Evolutionary conservation across 37 sponge, comb jelly and placozoan genomes (phyloP).

Genomic region (Mnemiopsis leidyi): DNA sequence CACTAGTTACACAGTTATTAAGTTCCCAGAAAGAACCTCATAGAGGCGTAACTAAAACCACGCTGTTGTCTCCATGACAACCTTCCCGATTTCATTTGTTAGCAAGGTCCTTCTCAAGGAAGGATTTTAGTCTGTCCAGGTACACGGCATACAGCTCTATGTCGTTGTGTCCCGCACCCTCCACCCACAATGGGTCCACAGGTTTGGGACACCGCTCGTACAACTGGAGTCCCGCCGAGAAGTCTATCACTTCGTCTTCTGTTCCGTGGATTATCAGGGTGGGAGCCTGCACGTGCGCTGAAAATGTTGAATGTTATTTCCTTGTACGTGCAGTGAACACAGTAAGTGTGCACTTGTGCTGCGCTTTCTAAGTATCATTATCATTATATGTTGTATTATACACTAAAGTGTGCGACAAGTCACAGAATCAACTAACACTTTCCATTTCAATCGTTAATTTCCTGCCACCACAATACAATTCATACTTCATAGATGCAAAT

Average conservation of each 20-base stretch:
- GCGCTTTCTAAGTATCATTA: too few relatives aligned
- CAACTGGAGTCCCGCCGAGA: conserved; percentile 91
- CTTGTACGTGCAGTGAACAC: too few relatives aligned
- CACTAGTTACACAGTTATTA: too few relatives aligned
- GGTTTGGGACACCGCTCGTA: conserved; percentile 89
- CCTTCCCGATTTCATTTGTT: not conserved
- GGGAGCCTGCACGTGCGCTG: conserved; percentile 74
- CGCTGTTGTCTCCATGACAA: not conserved
- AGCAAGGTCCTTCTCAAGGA: conserved; percentile 80
- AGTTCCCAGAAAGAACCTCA: too few relatives aligned
- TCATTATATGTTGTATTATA: too few relatives aligned
- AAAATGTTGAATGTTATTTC: not conserved
- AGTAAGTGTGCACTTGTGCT: too few relatives aligned
- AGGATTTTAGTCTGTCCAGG: conserved; percentile 86
- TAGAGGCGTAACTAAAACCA: not conserved
- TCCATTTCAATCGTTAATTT: too few relatives aligned
- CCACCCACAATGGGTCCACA: conserved; percentile 98
- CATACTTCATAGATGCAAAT: too few relatives aligned
- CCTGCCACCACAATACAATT: too few relatives aligned
- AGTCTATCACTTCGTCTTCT: conserved; percentile 99
- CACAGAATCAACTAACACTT: too few relatives aligned
- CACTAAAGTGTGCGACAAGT: too few relatives aligned
- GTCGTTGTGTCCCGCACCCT: conserved; percentile 99
- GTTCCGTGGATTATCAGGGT: conserved; percentile 96
- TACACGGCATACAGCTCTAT: conserved; percentile 95